phyloP scores from a whole-genome alignment of 2,113 vertebrate genomes.

The Epinephelus lanceolatus region DNA sequence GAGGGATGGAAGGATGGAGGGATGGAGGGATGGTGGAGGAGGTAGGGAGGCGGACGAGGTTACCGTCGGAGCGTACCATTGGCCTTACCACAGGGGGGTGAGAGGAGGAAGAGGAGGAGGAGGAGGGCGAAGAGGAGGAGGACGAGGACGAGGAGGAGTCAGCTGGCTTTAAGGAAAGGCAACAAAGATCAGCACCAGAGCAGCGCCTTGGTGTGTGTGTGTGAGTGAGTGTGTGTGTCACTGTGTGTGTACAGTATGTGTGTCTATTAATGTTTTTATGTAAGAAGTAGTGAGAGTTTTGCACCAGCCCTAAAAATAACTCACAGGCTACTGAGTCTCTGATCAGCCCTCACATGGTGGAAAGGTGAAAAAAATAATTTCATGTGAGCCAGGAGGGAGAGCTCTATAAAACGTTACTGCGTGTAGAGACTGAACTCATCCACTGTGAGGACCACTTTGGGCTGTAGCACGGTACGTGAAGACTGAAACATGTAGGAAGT shows the following conservation, averaged over 20 bases:
- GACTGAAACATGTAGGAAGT: conserved; percentile 32
- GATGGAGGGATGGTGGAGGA: conserved; percentile 63
- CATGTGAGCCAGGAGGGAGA: conserved; percentile 30
- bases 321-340: neutral
- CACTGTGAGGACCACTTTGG: conserved; percentile 22
- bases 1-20: conserved; percentile 53
- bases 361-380: conserved; percentile 28
- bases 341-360: conserved; percentile 30
- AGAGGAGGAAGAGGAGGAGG: conserved; percentile 87
- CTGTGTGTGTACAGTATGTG: conserved; percentile 22
- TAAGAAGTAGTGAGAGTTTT: conserved; percentile 3
- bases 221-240: conserved; percentile 9
- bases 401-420: conserved; percentile 21
- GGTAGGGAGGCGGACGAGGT: conserved; percentile 74
- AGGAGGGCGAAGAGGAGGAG: conserved; percentile 87
- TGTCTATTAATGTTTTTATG: conserved; percentile 5
- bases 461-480: conserved; percentile 20
- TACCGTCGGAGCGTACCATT: conserved; percentile 89
- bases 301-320: neutral
- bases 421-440: conserved; percentile 1
- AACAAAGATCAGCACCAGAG: conserved; percentile 95
- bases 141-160: conserved; percentile 89
- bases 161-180: conserved; percentile 99
- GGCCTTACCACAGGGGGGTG: conserved; percentile 99
- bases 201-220: conserved; percentile 56